Base-by-base conservation (phyloP, 2,888 invertebrate species). In the Agonopterix heracliana region DNA sequence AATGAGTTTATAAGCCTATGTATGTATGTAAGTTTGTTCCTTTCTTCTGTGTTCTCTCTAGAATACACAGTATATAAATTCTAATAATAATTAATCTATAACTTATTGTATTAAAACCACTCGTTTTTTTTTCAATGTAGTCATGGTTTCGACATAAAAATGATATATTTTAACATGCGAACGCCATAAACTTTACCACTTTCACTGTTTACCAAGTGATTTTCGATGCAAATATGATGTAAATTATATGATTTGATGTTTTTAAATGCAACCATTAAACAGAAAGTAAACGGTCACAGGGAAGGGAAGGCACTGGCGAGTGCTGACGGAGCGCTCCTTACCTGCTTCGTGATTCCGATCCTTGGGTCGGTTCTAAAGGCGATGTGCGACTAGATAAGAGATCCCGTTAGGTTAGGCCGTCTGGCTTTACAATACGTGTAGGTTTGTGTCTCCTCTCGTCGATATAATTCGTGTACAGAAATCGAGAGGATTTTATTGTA, bases 391-490 rank as follows among this genome's bases (percentile, higher is more conserved):
- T 72, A 78, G 84, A 83, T 82, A 82, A 78, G 56, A 64, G 73
- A 67, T 84, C 71, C 87, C 87, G 87, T 87, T 86, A 86, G 70
- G 87, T 87, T 86, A 86, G 70, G 63, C 71, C 63, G 85, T 81
- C 83, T 82, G 81, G 73, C 71, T 70, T 69, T 73, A 83, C 79
- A 81, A 81, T 82, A 63, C 66, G 42, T 59, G 5, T 26, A 26
- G 26, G 26, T 26, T 26, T 26, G 26, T 26, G 26, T 26, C 7
- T 26, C 26, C 5, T 26, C 26, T 26, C 26, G 7, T 26, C 26
- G 26, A 26, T 26, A 26, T 26, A 26, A 26, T 26, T 26, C 26
- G 1, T 3, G 3, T 17, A 17, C 4, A 17, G 3, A 17, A 17
- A 3, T 17, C 4, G 7, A 26, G 7, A 26, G 5, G 26, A 26